A percentile compares a stretch with the other conserved stretches of the same genome.
phyloP scores from a whole-genome alignment of 2,888 invertebrate genomes.

The Metallyticus violacea region DNA sequence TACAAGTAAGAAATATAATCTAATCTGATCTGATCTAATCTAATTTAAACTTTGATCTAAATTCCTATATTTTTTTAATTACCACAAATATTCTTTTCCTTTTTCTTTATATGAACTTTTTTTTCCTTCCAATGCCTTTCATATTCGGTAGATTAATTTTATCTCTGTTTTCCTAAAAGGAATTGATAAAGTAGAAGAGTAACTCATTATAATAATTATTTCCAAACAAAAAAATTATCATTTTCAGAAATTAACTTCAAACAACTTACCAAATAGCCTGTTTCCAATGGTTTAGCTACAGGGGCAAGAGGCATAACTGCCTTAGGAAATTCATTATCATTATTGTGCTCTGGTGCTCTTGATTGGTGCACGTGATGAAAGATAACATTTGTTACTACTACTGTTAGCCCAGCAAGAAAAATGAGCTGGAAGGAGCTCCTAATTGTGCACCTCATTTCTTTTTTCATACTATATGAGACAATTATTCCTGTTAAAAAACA shows the following conservation, averaged over 20 bases:
- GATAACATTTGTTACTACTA: conserved; percentile 34
- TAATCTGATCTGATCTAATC: too few relatives aligned
- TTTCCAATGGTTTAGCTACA: background rate
- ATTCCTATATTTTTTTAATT: too few relatives aligned
- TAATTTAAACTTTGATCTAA: too few relatives aligned
- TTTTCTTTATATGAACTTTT: too few relatives aligned
- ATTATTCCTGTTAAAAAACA: background rate
- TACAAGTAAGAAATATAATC: too few relatives aligned
- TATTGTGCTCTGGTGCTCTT: conserved; percentile 8
- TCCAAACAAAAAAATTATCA: background rate
- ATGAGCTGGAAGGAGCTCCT: conserved; percentile 37
- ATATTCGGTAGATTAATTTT: too few relatives aligned
- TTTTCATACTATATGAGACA: background rate
- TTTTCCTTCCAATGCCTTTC: too few relatives aligned
- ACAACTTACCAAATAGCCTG: background rate
- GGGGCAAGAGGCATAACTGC: conserved; percentile 19
- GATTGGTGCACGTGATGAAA: conserved; percentile 34
- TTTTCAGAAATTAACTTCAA: background rate
- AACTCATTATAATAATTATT: too few relatives aligned
- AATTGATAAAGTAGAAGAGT: too few relatives aligned
- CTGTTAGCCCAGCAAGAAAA: conserved; percentile 33
- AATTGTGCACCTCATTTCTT: conserved; percentile 37
- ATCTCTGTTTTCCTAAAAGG: too few relatives aligned
- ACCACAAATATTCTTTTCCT: too few relatives aligned
- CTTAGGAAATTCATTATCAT: background rate